Conservation (phyloP, 2,888 invertebrate species). For the Candidula unifasciata region DNA sequence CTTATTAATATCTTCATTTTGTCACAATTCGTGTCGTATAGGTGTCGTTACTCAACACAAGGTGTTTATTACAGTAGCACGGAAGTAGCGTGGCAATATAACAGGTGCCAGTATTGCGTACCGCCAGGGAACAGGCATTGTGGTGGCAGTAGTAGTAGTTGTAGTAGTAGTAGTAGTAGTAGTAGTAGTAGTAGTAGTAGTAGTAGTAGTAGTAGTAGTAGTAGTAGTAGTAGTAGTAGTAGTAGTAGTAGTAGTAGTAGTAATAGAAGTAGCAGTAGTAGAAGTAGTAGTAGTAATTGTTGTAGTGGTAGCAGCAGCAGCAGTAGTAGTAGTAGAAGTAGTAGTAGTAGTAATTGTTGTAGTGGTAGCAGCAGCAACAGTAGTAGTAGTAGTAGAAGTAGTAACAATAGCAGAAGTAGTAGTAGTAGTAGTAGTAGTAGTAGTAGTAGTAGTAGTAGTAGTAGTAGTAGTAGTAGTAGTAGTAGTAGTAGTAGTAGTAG, state of each 20-base stretch:
- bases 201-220: constrained; percentile 15
- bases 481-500: constrained; percentile 3
- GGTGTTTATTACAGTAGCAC: no score
- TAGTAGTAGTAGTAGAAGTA: background rate
- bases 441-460: constrained; percentile 11
- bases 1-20: no score
- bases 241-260: constrained; percentile 28
- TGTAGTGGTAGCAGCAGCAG: background rate
- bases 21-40: no score
- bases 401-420: no score
- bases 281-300: background rate
- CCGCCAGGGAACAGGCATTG: no score
- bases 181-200: background rate
- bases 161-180: background rate
- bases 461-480: constrained; percentile 10
- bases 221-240: constrained; percentile 28
- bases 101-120: no score
- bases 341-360: background rate
- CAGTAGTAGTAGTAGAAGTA: background rate
- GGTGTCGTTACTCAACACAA: no score
- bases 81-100: no score
- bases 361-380: background rate
- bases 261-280: constrained; percentile 6
- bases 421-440: background rate
- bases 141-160: no score